Base-by-base conservation (phyloP, 2,113 vertebrate genomes). In the Uropsilus gracilis region DNA sequence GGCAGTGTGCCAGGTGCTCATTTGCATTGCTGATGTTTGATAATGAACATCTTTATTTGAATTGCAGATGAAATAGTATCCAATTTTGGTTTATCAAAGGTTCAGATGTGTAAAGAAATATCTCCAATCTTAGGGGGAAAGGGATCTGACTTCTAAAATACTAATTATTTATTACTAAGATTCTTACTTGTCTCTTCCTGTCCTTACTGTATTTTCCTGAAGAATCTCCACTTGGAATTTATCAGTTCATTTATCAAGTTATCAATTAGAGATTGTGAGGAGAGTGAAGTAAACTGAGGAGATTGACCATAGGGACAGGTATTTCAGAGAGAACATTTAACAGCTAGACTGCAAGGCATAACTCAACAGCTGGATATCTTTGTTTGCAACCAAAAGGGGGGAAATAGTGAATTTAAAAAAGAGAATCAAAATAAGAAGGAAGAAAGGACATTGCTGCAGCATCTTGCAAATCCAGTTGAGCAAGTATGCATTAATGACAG, bases 31-130 rank as follows among this genome's bases (percentile, higher is more conserved):
- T 96, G 78, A 96, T 96, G 32, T 66, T 92, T 0, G 17, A 50
- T 95, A 28, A 96, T 92, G 53, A 97, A 48, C 64, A 86, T 90
- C 63, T 86, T 92, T 90, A 96, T 97, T 97, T 95, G 86, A 96
- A 97, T 95, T 92, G 91, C 63, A 91, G 83, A 96, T 97, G 72
- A 95, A 48, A 16, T 80, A 53, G 37, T 69, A 95, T 89, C 50
- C 75, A 96, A 90, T 92, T 89, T 95, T 92, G 82, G 44, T 34
- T 63, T 78, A 86, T 86, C 68, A 84, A 85, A 63, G 53, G 39
- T 95, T 95, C 69, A 76, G 69, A 86, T 89, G 34, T 86, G 8
- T 92, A 96, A 96, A 82, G 72, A 93, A 97, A 46, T 78, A 84
- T 24, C 53, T 96, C n/a, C 50, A 88, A 84, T 73, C 68, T 86